These are phyloP conservation scores for Papilio demoleus DNA, from an alignment of 2,888 invertebrate species.

Conservation along the genomic window DNA sequence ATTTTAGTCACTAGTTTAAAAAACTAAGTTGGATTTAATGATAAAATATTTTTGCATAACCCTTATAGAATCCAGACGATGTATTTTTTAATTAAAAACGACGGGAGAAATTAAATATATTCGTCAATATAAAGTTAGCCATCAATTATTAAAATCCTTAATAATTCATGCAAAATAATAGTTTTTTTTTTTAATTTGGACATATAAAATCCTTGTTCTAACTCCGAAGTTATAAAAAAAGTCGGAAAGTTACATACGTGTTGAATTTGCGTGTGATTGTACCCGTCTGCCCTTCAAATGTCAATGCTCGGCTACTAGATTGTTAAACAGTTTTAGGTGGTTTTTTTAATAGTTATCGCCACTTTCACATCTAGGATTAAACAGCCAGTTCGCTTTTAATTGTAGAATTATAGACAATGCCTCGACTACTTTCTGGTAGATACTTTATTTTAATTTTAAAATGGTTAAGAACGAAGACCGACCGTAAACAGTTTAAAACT, in stretches of 20 bases:
- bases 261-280: background rate
- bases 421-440: too few species aligned
- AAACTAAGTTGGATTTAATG: too few species aligned
- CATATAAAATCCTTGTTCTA: background rate
- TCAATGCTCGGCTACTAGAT: background rate
- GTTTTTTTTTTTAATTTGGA: background rate
- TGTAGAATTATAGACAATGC: too few species aligned
- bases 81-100: background rate
- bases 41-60: background rate
- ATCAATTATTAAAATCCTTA: too few species aligned
- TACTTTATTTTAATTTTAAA: too few species aligned
- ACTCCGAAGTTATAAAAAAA: background rate
- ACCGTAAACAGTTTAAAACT: background rate
- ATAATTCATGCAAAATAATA: background rate
- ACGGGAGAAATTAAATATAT: background rate
- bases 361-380: too few species aligned
- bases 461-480: too few species aligned
- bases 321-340: background rate
- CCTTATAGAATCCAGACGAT: background rate
- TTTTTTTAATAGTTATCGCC: background rate
- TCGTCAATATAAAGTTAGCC: too few species aligned
- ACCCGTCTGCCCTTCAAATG: constrained; percentile 1
- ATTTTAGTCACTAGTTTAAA: too few species aligned
- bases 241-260: background rate
- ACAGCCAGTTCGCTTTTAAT: too few species aligned